A percentile compares a stretch with the other conserved stretches of the same genome.
These are phyloP conservation scores for Drosophila mayaguana DNA, from an alignment of 2,888 invertebrate species.

Conservation along the genomic window DNA sequence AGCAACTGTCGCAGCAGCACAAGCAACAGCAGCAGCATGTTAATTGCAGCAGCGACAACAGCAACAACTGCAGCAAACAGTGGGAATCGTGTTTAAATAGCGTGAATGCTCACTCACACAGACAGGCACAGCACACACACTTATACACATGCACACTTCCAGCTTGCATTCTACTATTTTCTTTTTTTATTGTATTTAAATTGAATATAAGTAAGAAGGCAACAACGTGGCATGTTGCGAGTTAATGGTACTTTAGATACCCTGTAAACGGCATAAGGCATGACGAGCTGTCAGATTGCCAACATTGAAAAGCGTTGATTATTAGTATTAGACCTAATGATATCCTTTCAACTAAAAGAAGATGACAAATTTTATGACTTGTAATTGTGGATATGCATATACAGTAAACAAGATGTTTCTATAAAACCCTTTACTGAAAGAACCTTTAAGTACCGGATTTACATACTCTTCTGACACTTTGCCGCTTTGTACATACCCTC, in stretches of 20 bases:
- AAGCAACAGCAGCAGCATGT: slow-evolving; percentile 47
- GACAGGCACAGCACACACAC: slow-evolving; percentile 11
- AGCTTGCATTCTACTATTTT: slow-evolving; percentile 21
- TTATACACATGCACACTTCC: slow-evolving; percentile 6
- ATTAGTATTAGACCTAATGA: too few species aligned
- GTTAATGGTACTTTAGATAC: slow-evolving; percentile 12
- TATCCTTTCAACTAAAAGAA: too few species aligned
- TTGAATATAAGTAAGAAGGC: slow-evolving; percentile 54
- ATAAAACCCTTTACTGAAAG: too few species aligned
- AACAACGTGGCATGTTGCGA: neutral
- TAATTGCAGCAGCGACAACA: slow-evolving; percentile 55
- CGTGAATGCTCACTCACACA: slow-evolving; percentile 52
- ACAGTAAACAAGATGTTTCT: too few species aligned
- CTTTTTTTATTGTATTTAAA: slow-evolving; percentile 53
- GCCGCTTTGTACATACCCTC: neutral
- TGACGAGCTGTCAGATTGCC: neutral
- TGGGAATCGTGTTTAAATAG: slow-evolving; percentile 70
- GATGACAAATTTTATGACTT: too few species aligned
- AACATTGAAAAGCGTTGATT: neutral
- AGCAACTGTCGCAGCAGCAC: slow-evolving; percentile 36
- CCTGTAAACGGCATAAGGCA: neutral
- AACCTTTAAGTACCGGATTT: too few species aligned
- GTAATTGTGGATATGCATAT: too few species aligned
- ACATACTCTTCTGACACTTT: neutral
- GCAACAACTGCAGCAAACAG: slow-evolving; percentile 59